Conservation (phyloP, 2,797 vertebrate genomes). For the Pseudochirops cupreus region DNA sequence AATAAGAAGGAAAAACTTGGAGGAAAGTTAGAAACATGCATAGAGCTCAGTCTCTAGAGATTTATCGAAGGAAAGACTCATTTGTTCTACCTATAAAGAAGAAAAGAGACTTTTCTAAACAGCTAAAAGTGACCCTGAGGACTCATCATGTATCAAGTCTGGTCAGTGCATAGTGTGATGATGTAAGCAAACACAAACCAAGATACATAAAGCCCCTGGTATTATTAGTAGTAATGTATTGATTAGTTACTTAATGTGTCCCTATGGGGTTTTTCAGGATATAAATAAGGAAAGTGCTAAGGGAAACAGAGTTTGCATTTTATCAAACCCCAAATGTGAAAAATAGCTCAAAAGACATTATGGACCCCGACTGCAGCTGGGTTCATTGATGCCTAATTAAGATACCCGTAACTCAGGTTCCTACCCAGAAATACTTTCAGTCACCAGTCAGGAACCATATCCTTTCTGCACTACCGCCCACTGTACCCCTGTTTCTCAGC, state of each 20-base stretch:
- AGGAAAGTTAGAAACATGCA: slow-evolving; percentile 5
- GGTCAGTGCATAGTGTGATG: slow-evolving; percentile 34
- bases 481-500: background rate
- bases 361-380: slow-evolving; percentile 66
- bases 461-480: background rate
- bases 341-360: slow-evolving; percentile 61
- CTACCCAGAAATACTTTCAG: slow-evolving; percentile 68
- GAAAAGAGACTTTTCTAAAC: slow-evolving; percentile 11
- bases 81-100: slow-evolving; percentile 22
- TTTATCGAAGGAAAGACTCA: background rate
- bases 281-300: slow-evolving; percentile 67
- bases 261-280: slow-evolving; percentile 19
- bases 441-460: slow-evolving; percentile 32
- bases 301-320: slow-evolving; percentile 69
- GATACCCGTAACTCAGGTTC: slow-evolving; percentile 51
- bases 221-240: slow-evolving; percentile 41
- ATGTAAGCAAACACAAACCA: slow-evolving; percentile 45
- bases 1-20: slow-evolving; percentile 32
- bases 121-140: slow-evolving; percentile 21
- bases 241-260: background rate
- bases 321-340: slow-evolving; percentile 65
- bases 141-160: slow-evolving; percentile 1
- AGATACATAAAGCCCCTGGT: slow-evolving; percentile 9
- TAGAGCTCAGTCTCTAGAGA: slow-evolving; percentile 34
- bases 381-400: slow-evolving; percentile 76